Conservation (phyloP, 1,140 invertebrate species). For the Armadillidium nasatum region DNA sequence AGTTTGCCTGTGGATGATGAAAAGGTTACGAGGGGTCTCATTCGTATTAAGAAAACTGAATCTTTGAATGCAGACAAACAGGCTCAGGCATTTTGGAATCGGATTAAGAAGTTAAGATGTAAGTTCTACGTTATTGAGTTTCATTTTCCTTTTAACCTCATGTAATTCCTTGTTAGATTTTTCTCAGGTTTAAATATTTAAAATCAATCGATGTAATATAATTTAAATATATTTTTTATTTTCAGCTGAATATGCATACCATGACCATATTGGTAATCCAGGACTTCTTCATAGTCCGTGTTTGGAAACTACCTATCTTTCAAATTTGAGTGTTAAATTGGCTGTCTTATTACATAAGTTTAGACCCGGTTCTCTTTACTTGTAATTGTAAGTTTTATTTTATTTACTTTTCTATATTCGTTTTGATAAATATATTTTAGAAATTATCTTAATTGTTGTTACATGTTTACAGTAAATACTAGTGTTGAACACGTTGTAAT, state of each 20-base stretch:
- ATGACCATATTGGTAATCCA: conserved; percentile 42
- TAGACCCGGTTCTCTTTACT: conserved; percentile 38
- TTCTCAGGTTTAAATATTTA: no score
- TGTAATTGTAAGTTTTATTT: conserved; percentile 40
- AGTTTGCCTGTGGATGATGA: conserved; percentile 25
- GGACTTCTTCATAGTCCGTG: conserved; percentile 43
- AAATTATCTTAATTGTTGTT: conserved; percentile 32
- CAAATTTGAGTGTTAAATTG: conserved; percentile 39
- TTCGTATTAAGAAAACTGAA: conserved; percentile 38
- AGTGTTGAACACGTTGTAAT: conserved; percentile 80
- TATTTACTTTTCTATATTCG: no score
- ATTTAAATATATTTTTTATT: no score
- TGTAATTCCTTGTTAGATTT: no score
- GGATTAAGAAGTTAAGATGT: conserved; percentile 43
- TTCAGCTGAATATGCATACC: conserved; percentile 37
- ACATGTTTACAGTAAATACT: conserved; percentile 65
- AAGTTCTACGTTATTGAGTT: background rate
- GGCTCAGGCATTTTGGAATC: conserved; percentile 41
- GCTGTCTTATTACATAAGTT: conserved; percentile 32
- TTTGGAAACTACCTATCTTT: conserved; percentile 33
- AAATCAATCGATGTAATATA: conserved; percentile 2
- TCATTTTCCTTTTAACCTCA: no score
- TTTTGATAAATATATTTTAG: background rate
- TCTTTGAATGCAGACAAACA: conserved; percentile 41
- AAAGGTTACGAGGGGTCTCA: conserved; percentile 24